Conservation (phyloP, 1,140 invertebrate species). For the Campoletis sonorensis region DNA sequence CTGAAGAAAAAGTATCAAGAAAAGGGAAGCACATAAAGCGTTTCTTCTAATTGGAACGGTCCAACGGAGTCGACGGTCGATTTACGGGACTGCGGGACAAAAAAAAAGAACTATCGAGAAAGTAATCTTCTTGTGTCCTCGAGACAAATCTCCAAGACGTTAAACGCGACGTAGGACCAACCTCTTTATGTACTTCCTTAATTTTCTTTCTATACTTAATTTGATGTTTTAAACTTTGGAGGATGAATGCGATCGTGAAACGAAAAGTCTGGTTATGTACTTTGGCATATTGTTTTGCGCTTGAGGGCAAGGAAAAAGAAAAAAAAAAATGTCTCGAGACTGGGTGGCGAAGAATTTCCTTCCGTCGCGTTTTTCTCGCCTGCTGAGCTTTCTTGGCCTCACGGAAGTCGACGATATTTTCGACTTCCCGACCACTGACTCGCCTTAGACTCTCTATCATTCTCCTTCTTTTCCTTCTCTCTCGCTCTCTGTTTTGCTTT, state of each 20-base stretch:
- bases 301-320: constrained; percentile 14
- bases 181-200: background rate
- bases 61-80: constrained; percentile 17
- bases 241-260: constrained; percentile 32
- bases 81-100: background rate
- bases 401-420: constrained; percentile 73
- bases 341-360: constrained; percentile 49
- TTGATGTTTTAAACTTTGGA: constrained; percentile 41
- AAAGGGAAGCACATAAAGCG: constrained; percentile 40
- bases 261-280: constrained; percentile 58
- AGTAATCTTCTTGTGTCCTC: constrained; percentile 39
- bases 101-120: constrained; percentile 22
- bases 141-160: constrained; percentile 21
- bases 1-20: constrained; percentile 18
- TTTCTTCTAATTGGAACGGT: constrained; percentile 42
- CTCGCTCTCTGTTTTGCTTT: background rate
- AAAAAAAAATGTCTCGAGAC: constrained; percentile 18
- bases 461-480: background rate
- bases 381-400: constrained; percentile 40
- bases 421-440: constrained; percentile 65
- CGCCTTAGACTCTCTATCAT: background rate
- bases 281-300: constrained; percentile 72
- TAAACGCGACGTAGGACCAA: background rate
- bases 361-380: constrained; percentile 55
- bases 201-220: constrained; percentile 15